Evolutionary conservation across 2,113 vertebrate species (phyloP).

Genomic region (Elephantulus edwardii): DNA sequence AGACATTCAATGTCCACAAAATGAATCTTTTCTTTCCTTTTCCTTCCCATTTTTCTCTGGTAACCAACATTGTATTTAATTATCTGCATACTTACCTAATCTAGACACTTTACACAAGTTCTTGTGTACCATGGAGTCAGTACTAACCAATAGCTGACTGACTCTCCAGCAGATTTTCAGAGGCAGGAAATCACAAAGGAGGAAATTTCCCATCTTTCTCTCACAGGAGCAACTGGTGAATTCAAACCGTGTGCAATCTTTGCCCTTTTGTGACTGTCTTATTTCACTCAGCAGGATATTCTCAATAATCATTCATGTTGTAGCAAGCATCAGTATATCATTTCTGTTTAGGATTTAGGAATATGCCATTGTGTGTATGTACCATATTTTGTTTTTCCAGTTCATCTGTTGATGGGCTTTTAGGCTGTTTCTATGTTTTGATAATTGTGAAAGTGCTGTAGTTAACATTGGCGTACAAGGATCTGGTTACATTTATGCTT

Average conservation of each 20-base stretch:
- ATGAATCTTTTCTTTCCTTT: background rate
- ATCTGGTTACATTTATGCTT: too few relatives aligned
- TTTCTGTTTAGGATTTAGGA: background rate
- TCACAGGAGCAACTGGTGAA: too few relatives aligned
- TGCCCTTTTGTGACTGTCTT: background rate
- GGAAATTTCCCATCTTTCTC: too few relatives aligned
- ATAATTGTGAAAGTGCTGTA: background rate
- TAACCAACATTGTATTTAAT: background rate
- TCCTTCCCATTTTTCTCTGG: background rate
- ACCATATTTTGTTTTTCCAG: background rate
- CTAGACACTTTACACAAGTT: background rate
- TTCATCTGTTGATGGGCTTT: background rate
- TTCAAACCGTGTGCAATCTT: too few relatives aligned
- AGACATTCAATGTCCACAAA: background rate
- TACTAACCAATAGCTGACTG: too few relatives aligned
- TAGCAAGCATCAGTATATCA: background rate
- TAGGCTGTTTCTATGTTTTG: background rate
- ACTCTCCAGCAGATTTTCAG: too few relatives aligned
- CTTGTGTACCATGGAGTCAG: too few relatives aligned
- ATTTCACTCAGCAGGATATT: background rate
- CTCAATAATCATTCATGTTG: background rate
- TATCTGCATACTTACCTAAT: background rate
- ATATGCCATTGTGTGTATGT: background rate
- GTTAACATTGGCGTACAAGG: background rate
- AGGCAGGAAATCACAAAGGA: too few relatives aligned